Evolutionary conservation across 2,888 invertebrate genomes (phyloP), one percentile per base, ranked within the genome.

Genomic region (Leptura quadrifasciata): DNA sequence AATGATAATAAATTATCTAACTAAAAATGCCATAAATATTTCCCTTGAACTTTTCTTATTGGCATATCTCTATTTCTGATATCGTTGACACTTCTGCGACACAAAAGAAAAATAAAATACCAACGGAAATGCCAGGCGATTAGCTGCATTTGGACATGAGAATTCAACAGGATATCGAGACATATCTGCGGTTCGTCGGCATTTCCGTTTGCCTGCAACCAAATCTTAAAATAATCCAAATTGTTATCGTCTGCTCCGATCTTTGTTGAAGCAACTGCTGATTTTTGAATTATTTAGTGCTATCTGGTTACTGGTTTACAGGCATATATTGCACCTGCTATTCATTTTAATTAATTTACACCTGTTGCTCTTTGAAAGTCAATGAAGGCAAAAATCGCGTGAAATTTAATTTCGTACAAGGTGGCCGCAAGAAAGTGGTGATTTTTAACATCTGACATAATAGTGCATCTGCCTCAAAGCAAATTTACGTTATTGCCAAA

Each of bases 141-240:
- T 17, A 12, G 12, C 17, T 58, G 18, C 58, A 47, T 69, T 58
- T 55, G 68, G 69, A 58, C 58, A 60, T 17, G 73, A 55, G 73
- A 74, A 69, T 57, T 64, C 31, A 74, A 76, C 74, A 74, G 76
- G 74, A 76, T 74, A 74, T 74, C 74, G 74, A 70, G 61, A 64
- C 70, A 75, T 75, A 70, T 70, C 73, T 71, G 71, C 54, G 74
- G 74, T 64, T 72, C 60, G 68, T 75, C 60, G 77, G 77, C 71
- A 78, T 78, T 78, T 78, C 77, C 77, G 77, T 74, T 78, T 27
- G 63, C 39, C 54, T 55, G 61, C 63, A 31, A 52, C 72, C 61
- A 63, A 65, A 71, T 76, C 76, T 76, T 74, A 73, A 76, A 76
- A 74, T 76, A 76, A 74, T 74, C 76, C 69, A 60, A 73, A 65